Conservation (phyloP, 2,113 vertebrate genomes). For the Corydoras maculifer region DNA sequence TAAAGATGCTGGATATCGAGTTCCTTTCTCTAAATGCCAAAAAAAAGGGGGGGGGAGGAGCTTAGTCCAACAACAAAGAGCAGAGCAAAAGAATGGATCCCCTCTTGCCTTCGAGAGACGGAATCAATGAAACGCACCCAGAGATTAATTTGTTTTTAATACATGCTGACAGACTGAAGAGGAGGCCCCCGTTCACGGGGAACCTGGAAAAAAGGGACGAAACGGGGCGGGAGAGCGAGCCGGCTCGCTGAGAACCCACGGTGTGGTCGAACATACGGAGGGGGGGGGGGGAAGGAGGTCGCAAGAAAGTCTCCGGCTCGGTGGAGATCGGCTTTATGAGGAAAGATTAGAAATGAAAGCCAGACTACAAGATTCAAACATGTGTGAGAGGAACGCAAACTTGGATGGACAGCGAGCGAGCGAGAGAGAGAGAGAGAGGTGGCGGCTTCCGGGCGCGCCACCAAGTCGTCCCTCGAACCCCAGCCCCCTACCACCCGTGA, state of each 20-base stretch:
- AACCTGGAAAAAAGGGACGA: slow-evolving; percentile 42
- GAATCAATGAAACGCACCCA: slow-evolving; percentile 51
- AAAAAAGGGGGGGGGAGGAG: neutral
- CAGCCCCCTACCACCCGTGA: slow-evolving; percentile 21
- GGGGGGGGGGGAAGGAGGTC: neutral
- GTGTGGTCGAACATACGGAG: neutral
- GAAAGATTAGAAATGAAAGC: slow-evolving; percentile 19
- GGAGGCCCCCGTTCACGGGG: slow-evolving; percentile 29
- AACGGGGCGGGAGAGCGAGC: slow-evolving; percentile 22
- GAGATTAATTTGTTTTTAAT: slow-evolving; percentile 60
- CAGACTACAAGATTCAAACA: neutral
- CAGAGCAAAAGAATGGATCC: slow-evolving; percentile 27
- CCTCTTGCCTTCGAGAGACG: slow-evolving; percentile 30
- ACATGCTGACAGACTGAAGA: slow-evolving; percentile 49
- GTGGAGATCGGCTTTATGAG: neutral
- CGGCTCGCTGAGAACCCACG: slow-evolving; percentile 22
- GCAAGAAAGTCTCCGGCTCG: neutral
- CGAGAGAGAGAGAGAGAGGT: too few species aligned
- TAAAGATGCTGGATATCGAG: neutral
- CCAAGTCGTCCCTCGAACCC: neutral
- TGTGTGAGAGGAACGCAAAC: neutral
- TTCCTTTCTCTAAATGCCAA: neutral
- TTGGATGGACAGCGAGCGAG: too few species aligned
- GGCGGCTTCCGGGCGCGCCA: too few species aligned
- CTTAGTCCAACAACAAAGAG: neutral